Percentiles rank a stretch among this genome's conserved stretches.
phyloP scores from a whole-genome alignment of 2,888 invertebrate species.

The Panzeria rudis region DNA sequence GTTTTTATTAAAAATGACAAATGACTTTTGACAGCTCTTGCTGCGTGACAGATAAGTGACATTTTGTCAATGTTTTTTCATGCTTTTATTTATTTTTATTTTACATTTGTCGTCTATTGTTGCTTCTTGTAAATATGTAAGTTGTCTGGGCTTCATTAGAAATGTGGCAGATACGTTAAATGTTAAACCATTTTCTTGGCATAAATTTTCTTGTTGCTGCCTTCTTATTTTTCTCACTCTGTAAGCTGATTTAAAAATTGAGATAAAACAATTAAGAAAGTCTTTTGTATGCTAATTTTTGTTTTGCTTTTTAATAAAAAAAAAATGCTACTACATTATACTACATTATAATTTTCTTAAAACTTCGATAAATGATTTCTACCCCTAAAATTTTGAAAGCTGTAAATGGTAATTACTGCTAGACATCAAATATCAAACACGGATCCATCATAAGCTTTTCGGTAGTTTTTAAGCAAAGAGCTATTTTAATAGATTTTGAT shows the following conservation, averaged over 20 bases:
- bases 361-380: not conserved
- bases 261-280: conserved; percentile 81
- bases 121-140: not conserved
- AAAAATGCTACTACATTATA: no score
- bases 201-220: conserved; percentile 49
- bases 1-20: conserved; percentile 70
- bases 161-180: conserved; percentile 48
- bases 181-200: conserved; percentile 61
- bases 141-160: conserved; percentile 35
- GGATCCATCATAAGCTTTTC: no score
- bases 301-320: no score
- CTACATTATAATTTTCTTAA: not conserved
- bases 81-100: not conserved
- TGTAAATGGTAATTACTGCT: no score
- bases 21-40: conserved; percentile 66
- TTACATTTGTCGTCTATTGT: conserved; percentile 51
- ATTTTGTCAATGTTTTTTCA: conserved; percentile 60
- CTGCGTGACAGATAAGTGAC: conserved; percentile 68
- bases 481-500: no score
- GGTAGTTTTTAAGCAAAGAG: no score
- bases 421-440: no score
- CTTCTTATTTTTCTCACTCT: conserved; percentile 18
- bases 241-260: conserved; percentile 56
- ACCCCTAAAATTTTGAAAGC: no score
- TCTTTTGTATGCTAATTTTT: conserved; percentile 69